Percentiles rank a stretch among this genome's conserved stretches.
Conservation (phyloP, 2,797 vertebrate species). For the Limnodromus scolopaceus region DNA sequence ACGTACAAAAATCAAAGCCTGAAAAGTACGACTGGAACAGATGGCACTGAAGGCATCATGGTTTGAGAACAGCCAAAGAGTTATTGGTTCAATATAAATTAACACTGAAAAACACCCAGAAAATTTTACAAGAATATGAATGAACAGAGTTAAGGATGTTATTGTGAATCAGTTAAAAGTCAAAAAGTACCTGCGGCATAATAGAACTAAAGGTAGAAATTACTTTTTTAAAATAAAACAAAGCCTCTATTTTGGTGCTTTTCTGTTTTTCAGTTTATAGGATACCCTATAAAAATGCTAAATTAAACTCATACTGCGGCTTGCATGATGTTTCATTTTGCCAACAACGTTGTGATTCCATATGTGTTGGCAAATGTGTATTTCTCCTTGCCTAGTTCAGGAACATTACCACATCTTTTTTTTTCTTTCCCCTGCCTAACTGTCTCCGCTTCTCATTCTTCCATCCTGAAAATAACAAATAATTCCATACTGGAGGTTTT, state of each 20-base stretch:
- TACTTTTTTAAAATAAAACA: not conserved
- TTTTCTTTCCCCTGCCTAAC: not conserved
- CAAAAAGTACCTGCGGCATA: not conserved
- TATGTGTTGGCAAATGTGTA: not conserved
- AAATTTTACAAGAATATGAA: not conserved
- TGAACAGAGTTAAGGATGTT: not conserved
- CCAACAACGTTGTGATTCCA: slow-evolving; percentile 28
- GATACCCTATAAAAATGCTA: slow-evolving; percentile 2
- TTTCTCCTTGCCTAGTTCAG: not conserved
- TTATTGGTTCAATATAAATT: slow-evolving; percentile 40
- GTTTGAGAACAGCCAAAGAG: not conserved
- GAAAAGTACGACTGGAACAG: slow-evolving; percentile 37
- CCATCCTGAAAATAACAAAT: not conserved
- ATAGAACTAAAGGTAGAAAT: not conserved
- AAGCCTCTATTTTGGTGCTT: not conserved
- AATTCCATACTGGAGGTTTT: not conserved
- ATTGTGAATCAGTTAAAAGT: not conserved
- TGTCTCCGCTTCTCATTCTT: not conserved
- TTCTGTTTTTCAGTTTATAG: not conserved
- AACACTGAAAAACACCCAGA: not conserved
- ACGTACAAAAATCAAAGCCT: slow-evolving; percentile 10
- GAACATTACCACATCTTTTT: not conserved
- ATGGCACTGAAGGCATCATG: not conserved
- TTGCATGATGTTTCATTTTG: not conserved
- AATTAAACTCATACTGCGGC: not conserved